Percentiles rank a stretch among this genome's conserved stretches.
phyloP scores from a whole-genome alignment of 2,797 vertebrate genomes.

The Pagetopsis macropterus region DNA sequence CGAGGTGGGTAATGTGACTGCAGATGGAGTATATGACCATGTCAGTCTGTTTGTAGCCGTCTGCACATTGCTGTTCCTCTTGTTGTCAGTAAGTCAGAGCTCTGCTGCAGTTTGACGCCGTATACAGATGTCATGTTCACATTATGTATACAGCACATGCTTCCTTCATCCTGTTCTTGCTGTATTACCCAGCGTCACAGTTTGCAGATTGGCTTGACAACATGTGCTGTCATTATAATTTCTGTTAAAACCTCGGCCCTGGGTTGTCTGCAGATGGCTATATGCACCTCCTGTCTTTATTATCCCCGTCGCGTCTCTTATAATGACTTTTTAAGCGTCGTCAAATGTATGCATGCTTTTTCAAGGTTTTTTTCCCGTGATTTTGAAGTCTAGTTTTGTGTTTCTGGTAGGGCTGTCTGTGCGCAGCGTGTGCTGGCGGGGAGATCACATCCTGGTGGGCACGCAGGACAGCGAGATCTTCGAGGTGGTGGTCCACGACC shows the following conservation, averaged over 20 bases:
- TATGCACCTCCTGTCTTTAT: conserved; percentile 58
- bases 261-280: conserved; percentile 51
- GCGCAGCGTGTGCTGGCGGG: conserved; percentile 97
- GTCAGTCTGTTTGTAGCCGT: conserved; percentile 71
- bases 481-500: conserved; percentile 98
- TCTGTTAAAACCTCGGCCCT: conserved; percentile 50
- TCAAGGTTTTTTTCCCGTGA: not conserved
- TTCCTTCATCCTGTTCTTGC: conserved; percentile 62
- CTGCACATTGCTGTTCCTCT: conserved; percentile 60
- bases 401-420: conserved; percentile 90
- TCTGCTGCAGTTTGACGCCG: conserved; percentile 51
- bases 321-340: conserved; percentile 19
- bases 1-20: conserved; percentile 82
- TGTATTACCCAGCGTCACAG: conserved; percentile 49
- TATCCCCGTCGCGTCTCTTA: conserved; percentile 46
- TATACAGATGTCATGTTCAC: conserved; percentile 56
- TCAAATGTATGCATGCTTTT: conserved; percentile 23
- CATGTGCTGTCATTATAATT: conserved; percentile 54
- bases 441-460: conserved; percentile 97
- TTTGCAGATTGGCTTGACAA: conserved; percentile 54
- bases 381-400: conserved; percentile 22
- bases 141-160: conserved; percentile 62
- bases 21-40: conserved; percentile 61
- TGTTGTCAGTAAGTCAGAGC: conserved; percentile 69
- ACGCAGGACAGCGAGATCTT: conserved; percentile 99